Base-by-base conservation (phyloP, 2,797 vertebrate genomes). In the Siniperca undulata region DNA sequence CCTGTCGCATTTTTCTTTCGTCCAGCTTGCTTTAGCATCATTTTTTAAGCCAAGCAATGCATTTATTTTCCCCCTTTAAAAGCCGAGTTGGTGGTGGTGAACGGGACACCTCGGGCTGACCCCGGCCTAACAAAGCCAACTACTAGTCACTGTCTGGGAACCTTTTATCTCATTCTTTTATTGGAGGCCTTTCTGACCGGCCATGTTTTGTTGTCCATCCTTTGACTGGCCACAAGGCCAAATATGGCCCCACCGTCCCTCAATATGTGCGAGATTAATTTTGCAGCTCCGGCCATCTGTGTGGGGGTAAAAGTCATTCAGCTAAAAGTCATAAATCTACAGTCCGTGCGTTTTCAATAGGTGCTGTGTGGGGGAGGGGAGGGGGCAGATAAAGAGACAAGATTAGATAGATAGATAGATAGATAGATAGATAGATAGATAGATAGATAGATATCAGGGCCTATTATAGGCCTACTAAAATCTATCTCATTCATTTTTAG, bases 31-130 rank as follows among this genome's bases (percentile, higher is more conserved):
- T 66, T 73, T 48, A 4, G 69, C 70, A 76, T 91, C 87, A 91
- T 93, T 93, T 89, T 90, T 91, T 83, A 91, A 78, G 68, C 24
- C 53, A 11, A 71, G 79, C 42, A 6, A 50, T 40, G 82, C 82
- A 34, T 85, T 64, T 73, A n/a, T 14, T 20, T 24, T n/a, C n/a
- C 24, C 4, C 42, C 50, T 68, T 78, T 73, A 71, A 77, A 46
- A 86, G 88, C 64, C 3, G 70, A 42, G 73, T 8, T 66, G 78
- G 77, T 74, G 86, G 73, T 74, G 86, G 67, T 81, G 91, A 86
- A 30, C 74, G 80, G 96, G 97, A 96, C 97, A 97, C 97, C 97
- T 96, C 96, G 94, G 82, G 78, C 48, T 97, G 96, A 94, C 93
- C 93, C 86, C 75, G 7, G 75, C 65, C 59, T 24, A 93, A 94